A percentile compares a stretch with the other conserved stretches of the same genome.
Conservation (phyloP, 2,113 vertebrate species). For the Hippocampus comes region DNA sequence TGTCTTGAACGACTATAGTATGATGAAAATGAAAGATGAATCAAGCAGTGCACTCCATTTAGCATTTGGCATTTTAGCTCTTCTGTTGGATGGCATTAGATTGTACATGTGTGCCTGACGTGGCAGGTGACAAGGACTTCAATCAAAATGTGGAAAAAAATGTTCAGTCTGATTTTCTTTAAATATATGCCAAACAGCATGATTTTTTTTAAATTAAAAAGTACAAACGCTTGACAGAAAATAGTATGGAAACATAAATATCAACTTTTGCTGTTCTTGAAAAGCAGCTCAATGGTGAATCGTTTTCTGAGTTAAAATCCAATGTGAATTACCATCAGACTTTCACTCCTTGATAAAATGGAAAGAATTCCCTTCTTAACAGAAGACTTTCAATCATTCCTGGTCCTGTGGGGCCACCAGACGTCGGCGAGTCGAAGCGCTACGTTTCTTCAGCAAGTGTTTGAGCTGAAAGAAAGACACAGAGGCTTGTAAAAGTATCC, state of each 20-base stretch:
- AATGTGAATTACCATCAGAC: constrained; percentile 31
- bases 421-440: constrained; percentile 72
- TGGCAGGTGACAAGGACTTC: neutral
- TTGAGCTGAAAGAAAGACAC: constrained; percentile 73
- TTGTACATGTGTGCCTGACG: neutral
- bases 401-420: constrained; percentile 78
- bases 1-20: neutral
- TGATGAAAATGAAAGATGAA: neutral
- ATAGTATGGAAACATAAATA: neutral
- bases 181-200: neutral
- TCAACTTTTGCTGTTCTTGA: neutral
- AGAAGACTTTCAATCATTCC: constrained; percentile 59
- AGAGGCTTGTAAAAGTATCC: too few species aligned
- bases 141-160: neutral
- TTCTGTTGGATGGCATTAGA: neutral
- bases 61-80: neutral
- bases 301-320: constrained; percentile 15
- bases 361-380: constrained; percentile 40
- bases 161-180: neutral
- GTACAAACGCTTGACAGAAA: neutral
- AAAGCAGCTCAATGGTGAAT: neutral
- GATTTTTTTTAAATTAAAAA: neutral
- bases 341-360: constrained; percentile 26
- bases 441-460: constrained; percentile 82
- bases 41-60: neutral